Conservation (phyloP, 2,888 invertebrate genomes). For the Argyresthia goedartella region DNA sequence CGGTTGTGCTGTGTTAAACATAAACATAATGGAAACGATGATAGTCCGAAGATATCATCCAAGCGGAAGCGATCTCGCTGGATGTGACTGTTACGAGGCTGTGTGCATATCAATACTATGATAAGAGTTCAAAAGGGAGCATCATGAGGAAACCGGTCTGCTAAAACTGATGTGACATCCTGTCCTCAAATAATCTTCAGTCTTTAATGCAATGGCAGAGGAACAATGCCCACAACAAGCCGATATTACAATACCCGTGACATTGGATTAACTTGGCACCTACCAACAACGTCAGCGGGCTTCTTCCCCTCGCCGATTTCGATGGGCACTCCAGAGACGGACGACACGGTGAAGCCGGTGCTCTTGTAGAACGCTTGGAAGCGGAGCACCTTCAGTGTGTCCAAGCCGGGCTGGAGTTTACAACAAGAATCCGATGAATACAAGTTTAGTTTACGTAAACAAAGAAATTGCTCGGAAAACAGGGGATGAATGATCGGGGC, state of each 20-base stretch:
- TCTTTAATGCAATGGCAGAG: no score
- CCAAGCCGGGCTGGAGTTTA: constrained; percentile 35
- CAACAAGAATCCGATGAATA: background rate
- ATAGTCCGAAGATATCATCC: background rate
- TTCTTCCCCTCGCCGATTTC: constrained; percentile 67
- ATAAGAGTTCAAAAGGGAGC: background rate
- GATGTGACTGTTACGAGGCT: background rate
- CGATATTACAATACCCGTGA: no score
- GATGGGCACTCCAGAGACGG: constrained; percentile 59
- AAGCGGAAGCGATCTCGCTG: background rate
- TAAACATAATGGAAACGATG: background rate
- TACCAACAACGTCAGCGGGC: constrained; percentile 69
- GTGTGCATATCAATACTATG: constrained; percentile 15
- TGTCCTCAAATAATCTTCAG: no score
- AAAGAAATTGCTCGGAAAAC: background rate
- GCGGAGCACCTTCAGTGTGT: no score
- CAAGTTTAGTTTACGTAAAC: no score
- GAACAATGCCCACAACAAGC: no score
- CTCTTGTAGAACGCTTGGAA: constrained; percentile 47
- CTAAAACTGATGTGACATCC: no score
- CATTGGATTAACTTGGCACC: no score
- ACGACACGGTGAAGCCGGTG: constrained; percentile 72
- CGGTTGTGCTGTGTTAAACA: no score
- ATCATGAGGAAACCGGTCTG: background rate
- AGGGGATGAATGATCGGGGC: background rate